Evolutionary conservation across 2,888 invertebrate genomes (phyloP), one percentile per base, ranked within the genome.

Genomic region (Enchytraeus crypticus): DNA sequence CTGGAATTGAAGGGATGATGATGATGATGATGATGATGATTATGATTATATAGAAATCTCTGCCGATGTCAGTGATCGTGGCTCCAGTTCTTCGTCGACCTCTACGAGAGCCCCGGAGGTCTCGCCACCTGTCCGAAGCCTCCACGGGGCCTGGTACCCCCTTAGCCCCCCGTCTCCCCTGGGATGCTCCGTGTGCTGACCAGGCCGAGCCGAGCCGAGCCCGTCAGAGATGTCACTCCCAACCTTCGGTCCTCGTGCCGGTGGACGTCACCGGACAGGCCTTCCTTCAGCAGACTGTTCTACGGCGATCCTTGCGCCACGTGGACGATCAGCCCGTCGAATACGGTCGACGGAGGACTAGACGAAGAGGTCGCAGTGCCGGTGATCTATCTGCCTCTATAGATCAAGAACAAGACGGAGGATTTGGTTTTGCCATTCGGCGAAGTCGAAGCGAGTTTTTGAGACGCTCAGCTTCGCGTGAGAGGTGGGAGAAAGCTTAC

Each of bases 251-350:
- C 83, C 81, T 92, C 67, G 88, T 95, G 64, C 86, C 88, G 64
- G 90, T 95, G 72, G 92, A 95, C 81, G 87, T 89, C 59, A 88
- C 90, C 65, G 92, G 92, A 57, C 84, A 85, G 73, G 86, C 87
- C 77, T 93, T 93, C 83, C 87, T 89, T 75, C 84, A 92, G 70
- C 90, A 92, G 90, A 88, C 89, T 73, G 85, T 84, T 72, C 86
- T 89, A 66, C 84, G 93, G 67, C 86, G 89, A 76, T 92, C 92
- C 46, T 84, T 92, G 29, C 67, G 70, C 23, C 43, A 38, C 11
- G 30, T 33, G 2, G 29, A 53, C 3, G 11, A 21, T 11, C 8
- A 18, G 4, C 21, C 27, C 18, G 34, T 21, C 4, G 4, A 33
- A 3, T 26, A n/a, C 8, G 14, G 11, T n/a, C 18, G 8, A 18